phyloP scores from a whole-genome alignment of 2,113 vertebrate genomes.

The Alethe diademata region DNA sequence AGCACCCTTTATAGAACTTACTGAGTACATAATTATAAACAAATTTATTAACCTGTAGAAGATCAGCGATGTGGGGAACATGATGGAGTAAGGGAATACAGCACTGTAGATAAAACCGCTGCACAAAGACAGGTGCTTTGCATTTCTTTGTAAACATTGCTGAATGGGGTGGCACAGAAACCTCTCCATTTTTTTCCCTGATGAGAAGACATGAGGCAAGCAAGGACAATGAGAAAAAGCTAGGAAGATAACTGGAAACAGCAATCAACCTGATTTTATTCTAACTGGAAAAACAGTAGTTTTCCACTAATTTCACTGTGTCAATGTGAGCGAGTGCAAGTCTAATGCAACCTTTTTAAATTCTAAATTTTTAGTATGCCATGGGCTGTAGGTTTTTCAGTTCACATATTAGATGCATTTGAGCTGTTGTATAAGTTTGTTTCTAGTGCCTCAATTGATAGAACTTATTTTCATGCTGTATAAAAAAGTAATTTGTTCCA shows the following conservation, averaged over 20 bases:
- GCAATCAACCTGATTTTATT: slow-evolving; percentile 10
- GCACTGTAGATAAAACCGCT: rapidly evolving
- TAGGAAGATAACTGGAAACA: neutral
- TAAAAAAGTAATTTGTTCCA: neutral
- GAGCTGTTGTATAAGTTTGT: neutral
- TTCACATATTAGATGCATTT: neutral
- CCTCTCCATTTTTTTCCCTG: neutral
- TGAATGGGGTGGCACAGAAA: neutral
- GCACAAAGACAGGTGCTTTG: neutral
- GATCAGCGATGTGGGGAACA: neutral
- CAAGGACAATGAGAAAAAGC: neutral
- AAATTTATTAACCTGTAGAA: neutral
- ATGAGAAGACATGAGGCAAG: neutral
- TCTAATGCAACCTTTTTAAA: neutral
- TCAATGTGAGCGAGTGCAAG: neutral
- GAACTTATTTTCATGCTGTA: slow-evolving; percentile 1
- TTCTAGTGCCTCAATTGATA: slow-evolving; percentile 31
- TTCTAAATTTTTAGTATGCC: neutral
- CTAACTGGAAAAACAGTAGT: neutral
- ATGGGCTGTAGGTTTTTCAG: neutral
- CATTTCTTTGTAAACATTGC: neutral
- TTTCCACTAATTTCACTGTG: slow-evolving; percentile 52
- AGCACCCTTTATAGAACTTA: neutral
- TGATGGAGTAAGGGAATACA: neutral
- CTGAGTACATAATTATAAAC: neutral